Evolutionary conservation across 92 coral and sea anemone genomes (phyloP).

Genomic region (Paragorgia papillata): DNA sequence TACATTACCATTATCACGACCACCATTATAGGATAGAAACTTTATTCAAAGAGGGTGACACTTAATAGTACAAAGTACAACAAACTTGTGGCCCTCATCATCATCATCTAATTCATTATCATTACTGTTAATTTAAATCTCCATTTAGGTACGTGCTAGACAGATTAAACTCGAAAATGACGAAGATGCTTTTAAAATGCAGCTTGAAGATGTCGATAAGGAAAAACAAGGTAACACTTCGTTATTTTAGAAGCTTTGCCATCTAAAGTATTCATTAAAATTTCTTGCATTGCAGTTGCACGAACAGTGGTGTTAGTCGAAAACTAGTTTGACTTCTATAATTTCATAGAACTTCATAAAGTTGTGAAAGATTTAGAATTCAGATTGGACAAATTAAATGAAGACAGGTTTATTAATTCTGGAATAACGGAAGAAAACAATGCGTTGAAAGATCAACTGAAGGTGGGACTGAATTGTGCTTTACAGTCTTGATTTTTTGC

Average conservation of each 20-base stretch:
- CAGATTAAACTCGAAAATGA: slow-evolving; percentile 72
- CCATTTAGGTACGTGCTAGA: slow-evolving; percentile 72
- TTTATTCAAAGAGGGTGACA: too few species aligned
- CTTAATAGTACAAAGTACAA: too few species aligned
- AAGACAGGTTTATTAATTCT: slow-evolving; percentile 67
- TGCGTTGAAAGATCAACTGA: slow-evolving; percentile 63
- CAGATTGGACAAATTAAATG: slow-evolving; percentile 66
- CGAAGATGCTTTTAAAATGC: slow-evolving; percentile 62
- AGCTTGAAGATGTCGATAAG: slow-evolving; percentile 58
- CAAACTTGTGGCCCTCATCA: too few species aligned
- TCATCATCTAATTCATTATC: too few species aligned
- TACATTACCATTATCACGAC: too few species aligned
- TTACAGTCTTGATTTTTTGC: too few species aligned
- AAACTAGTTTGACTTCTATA: too few species aligned
- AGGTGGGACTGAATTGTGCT: slow-evolving; percentile 46
- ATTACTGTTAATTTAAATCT: too few species aligned
- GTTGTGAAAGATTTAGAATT: slow-evolving; percentile 68
- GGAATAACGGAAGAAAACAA: slow-evolving; percentile 64
- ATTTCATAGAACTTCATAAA: slow-evolving; percentile 55
- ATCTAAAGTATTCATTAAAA: neutral
- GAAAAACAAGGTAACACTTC: slow-evolving; percentile 66
- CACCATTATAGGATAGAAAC: too few species aligned
- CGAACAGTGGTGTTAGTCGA: too few species aligned
- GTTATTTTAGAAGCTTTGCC: neutral
- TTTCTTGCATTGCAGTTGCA: too few species aligned